Percentiles rank a stretch among this genome's conserved stretches.
Conservation (phyloP, 2,888 invertebrate species). For the Agrilus mali region DNA sequence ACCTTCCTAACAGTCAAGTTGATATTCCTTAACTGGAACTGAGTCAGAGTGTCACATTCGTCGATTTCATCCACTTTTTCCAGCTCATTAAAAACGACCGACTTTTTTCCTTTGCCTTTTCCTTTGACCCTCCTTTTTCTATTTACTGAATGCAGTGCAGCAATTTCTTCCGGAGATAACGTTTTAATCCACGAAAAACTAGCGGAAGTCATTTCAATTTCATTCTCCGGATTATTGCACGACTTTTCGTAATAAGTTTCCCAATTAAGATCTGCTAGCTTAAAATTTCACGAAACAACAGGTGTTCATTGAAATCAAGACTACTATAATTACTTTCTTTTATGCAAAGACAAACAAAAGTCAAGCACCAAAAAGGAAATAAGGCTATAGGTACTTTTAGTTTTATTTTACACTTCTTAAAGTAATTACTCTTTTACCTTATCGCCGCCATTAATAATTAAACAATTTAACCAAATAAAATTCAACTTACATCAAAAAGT, state of each 20-base stretch:
- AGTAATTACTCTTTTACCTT: too few relatives aligned
- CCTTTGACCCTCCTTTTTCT: conserved; percentile 32
- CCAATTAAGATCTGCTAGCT: conserved; percentile 51
- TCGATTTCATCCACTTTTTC: conserved; percentile 10
- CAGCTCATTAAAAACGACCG: conserved; percentile 11
- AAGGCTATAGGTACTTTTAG: too few relatives aligned
- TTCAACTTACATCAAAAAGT: conserved; percentile 54
- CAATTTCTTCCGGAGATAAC: conserved; percentile 26
- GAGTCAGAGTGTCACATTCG: conserved; percentile 6
- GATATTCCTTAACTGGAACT: conserved; percentile 31
- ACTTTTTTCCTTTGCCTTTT: conserved; percentile 39
- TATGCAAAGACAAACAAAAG: too few relatives aligned
- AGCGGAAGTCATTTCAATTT: conserved; percentile 45
- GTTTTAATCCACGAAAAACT: conserved; percentile 47
- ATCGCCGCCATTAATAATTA: background rate
- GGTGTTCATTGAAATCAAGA: too few relatives aligned
- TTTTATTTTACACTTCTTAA: too few relatives aligned
- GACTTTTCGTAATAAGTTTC: conserved; percentile 47
- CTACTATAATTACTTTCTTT: too few relatives aligned
- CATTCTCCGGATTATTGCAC: conserved; percentile 36
- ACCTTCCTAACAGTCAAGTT: conserved; percentile 35
- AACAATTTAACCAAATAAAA: background rate
- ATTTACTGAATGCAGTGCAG: conserved; percentile 19
- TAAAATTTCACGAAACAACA: conserved; percentile 15
- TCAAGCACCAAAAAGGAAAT: too few relatives aligned